A percentile compares a stretch with the other conserved stretches of the same genome.
phyloP scores from a whole-genome alignment of 2,113 vertebrate genomes.

The Microtus pennsylvanicus region DNA sequence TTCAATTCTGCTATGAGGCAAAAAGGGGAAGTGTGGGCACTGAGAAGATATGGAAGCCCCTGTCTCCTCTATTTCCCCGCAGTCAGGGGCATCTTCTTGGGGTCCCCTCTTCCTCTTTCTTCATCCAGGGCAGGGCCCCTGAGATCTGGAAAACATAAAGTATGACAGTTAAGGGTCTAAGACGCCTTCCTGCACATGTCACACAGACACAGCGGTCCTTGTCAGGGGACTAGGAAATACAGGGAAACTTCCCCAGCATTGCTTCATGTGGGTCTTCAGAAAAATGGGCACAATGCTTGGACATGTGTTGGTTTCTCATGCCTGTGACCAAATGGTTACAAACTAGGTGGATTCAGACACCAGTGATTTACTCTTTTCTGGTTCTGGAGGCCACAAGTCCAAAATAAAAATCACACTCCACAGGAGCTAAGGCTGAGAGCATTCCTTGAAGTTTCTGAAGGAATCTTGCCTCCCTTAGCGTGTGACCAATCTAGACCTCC shows the following conservation, averaged over 20 bases:
- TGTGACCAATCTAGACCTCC: background rate
- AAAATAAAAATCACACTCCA: background rate
- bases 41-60: background rate
- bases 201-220: background rate
- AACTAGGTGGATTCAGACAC: constrained; percentile 20
- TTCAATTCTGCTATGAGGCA: background rate
- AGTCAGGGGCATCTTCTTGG: background rate
- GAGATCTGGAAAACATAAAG: background rate
- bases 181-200: background rate
- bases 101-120: background rate
- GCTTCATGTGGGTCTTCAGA: background rate
- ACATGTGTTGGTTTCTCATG: background rate
- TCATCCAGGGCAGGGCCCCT: background rate
- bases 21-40: background rate
- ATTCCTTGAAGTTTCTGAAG: background rate
- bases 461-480: background rate
- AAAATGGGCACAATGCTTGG: background rate
- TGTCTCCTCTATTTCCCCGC: background rate
- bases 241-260: background rate
- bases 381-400: background rate
- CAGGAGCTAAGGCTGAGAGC: background rate
- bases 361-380: background rate
- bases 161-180: background rate
- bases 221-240: background rate
- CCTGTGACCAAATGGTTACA: background rate